Evolutionary conservation across 2,113 vertebrate genomes (phyloP), one percentile per base, ranked within the genome.

Genomic region (Leptobrachium leishanense): DNA sequence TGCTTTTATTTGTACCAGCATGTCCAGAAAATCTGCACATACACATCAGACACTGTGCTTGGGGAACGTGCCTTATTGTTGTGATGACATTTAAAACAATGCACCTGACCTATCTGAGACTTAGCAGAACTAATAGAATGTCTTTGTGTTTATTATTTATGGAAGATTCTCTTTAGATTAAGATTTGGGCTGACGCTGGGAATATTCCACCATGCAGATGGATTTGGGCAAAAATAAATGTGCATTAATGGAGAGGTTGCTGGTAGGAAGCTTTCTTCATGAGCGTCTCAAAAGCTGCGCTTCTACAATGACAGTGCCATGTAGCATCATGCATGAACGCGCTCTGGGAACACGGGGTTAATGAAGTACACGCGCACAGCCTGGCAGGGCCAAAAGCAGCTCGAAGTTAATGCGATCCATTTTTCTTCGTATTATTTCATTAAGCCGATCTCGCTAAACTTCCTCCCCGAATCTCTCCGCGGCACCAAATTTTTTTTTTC

Each of bases 401-500:
- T 74, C 62, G 85, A 89, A 85, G 88, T 89, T 86, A 85, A 85
- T 90, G 86, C 88, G 89, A 88, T 91, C 92, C 88, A 89, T 91
- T 92, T 93, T 86, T 91, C 89, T 92, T 95, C 95, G 96, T 97
- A 97, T 98, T 96, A 96, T 96, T 98, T 97, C 95, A 97, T 97
- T 96, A 97, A 96, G 94, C 92, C 95, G 95, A 92, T 92, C 90
- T 92, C 91, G 91, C 90, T 93, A 92, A 92, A 93, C 89, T 92
- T 92, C 88, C 90, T 93, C 90, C 89, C 89, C 88, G 90, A 89
- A 90, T 92, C 89, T 91, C 89, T 90, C 84, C n/a, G 83, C 85
- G 90, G 92, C 92, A 90, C 93, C 92, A 88, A 91, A 91, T 92
- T 90, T 94, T 93, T 31, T 31, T 31, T 93, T 90, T 67, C 93